Evolutionary conservation across 2,797 vertebrate genomes (phyloP), one percentile per base, ranked within the genome.

Genomic region (Nannoperca australis): DNA sequence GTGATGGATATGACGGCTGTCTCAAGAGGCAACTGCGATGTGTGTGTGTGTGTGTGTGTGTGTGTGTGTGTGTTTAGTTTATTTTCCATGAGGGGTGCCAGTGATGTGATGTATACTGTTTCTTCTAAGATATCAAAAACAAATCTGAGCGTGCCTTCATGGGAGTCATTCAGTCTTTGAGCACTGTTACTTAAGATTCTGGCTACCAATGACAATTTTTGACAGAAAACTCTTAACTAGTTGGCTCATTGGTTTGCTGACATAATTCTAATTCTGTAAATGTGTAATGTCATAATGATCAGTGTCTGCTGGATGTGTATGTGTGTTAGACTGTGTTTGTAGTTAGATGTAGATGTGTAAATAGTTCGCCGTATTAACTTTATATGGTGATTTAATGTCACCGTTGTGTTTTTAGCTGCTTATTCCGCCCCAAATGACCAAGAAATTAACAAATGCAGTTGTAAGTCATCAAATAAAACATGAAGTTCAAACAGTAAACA

Each of bases 1-100:
- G 30, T 42, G 30, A 55, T 51, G n/a, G 14, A 75, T 53, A 73
- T 73, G 44, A 67, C 24, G 15, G 15, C 38, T 70, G 2, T 58
- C 38, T 78, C 13, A 30, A 53, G 38, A 67, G 71, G 17, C 6
- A 64, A 38, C 45, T 74, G 32, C 12, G 15, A 72, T 27, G 24
- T 42, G 27, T 45, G 36, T 49, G 63, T 63, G 22, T 58, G 11
- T 53, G n/a, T 50, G 5, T 47, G n/a, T n/a, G 24, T 42, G 27
- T 45, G 36, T 49, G 63, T 63, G 22, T 58, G 11, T 53, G n/a
- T 50, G 5, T 47, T 49, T 49, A n/a, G 47, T 5, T 40, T 18
- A 8, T 2, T 30, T 17, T 69, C 2, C 42, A 38, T 50, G 27
- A 15, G 17, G 50, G 12, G 4, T 47, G 14, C 3, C 5, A 40